Evolutionary conservation across 1,140 invertebrate genomes (phyloP).

Genomic region (Trichoplusia ni): DNA sequence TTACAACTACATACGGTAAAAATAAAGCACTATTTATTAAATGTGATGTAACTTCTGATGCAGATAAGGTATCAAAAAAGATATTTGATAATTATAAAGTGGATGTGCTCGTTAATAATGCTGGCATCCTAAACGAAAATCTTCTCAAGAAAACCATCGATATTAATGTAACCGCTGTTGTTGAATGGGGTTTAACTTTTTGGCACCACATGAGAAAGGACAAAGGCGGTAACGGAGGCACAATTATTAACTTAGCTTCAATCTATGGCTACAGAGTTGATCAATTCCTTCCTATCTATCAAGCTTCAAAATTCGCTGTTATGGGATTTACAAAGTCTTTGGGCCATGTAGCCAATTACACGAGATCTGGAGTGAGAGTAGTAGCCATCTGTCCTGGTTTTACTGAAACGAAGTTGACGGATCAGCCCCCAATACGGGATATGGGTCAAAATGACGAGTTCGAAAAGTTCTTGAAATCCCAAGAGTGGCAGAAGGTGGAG

Average conservation of each 20-base stretch:
- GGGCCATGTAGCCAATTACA: slow-evolving; percentile 77
- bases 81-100: slow-evolving; percentile 72
- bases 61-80: slow-evolving; percentile 60
- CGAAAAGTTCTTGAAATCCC: not conserved
- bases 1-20: slow-evolving; percentile 71
- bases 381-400: slow-evolving; percentile 79
- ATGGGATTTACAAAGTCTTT: slow-evolving; percentile 77
- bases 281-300: slow-evolving; percentile 84
- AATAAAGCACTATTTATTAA: slow-evolving; percentile 65
- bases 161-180: slow-evolving; percentile 51
- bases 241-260: slow-evolving; percentile 84
- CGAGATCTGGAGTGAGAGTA: slow-evolving; percentile 78
- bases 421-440: not conserved
- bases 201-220: slow-evolving; percentile 81
- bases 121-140: slow-evolving; percentile 81
- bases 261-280: slow-evolving; percentile 82
- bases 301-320: slow-evolving; percentile 84
- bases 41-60: slow-evolving; percentile 74
- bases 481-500: slow-evolving; percentile 3
- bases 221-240: slow-evolving; percentile 82
- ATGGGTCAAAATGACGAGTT: not conserved
- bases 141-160: slow-evolving; percentile 46
- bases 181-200: slow-evolving; percentile 49
- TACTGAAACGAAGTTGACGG: slow-evolving; percentile 66
- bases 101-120: slow-evolving; percentile 84